Evolutionary conservation across 1,140 invertebrate genomes (phyloP).

Genomic region (Bombyx mori): ASM3026992v2 NC_085117.1:3230001-3230500

Average conservation of each 20-base stretch:
- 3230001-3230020: conserved; percentile 87
- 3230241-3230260: conserved; percentile 39
- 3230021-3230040: conserved; percentile 88
- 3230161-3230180: conserved; percentile 79
- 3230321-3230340: too few relatives aligned
- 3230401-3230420: too few relatives aligned
- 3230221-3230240: conserved; percentile 78
- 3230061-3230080: conserved; percentile 86
- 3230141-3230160: conserved; percentile 75
- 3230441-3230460: too few relatives aligned
- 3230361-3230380: too few relatives aligned
- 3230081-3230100: conserved; percentile 87
- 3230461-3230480: too few relatives aligned
- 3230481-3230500: too few relatives aligned
- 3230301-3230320: background rate
- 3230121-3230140: conserved; percentile 81
- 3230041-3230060: conserved; percentile 86
- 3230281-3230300: background rate
- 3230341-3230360: too few relatives aligned
- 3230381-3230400: too few relatives aligned
- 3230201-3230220: conserved; percentile 80
- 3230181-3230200: conserved; percentile 80
- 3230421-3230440: too few relatives aligned
- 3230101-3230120: conserved; percentile 84
- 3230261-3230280: background rate